Conservation (phyloP, 2,113 vertebrate genomes). For the Chrysochloris asiatica region DNA sequence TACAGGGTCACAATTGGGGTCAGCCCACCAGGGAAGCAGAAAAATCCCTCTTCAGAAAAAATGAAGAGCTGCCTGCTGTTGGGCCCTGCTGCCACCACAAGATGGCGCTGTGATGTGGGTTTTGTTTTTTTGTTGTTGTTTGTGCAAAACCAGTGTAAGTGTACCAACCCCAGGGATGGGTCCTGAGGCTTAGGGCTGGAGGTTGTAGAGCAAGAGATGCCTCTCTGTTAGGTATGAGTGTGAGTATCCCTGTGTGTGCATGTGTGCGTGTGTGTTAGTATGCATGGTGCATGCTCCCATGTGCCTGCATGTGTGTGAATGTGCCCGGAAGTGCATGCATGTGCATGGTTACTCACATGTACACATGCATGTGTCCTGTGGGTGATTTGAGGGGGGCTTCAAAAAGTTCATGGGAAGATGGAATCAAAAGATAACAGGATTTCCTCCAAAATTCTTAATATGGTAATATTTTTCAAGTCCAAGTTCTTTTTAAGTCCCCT, state of each 20-base stretch:
- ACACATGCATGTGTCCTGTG: fast-evolving
- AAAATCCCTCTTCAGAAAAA: no score
- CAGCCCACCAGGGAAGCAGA: background rate
- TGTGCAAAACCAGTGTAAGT: background rate
- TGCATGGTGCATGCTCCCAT: background rate
- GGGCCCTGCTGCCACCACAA: background rate
- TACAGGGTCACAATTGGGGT: fast-evolving
- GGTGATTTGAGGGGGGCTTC: no score
- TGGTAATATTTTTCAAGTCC: no score
- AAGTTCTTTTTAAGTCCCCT: no score
- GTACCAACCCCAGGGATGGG: fast-evolving
- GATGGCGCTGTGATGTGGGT: conserved; percentile 14
- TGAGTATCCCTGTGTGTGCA: fast-evolving
- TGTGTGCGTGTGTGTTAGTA: background rate
- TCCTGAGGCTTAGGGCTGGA: fast-evolving
- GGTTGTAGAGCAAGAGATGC: background rate
- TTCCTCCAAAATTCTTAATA: no score
- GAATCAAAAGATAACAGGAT: no score
- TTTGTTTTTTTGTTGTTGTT: background rate
- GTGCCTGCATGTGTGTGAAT: no score
- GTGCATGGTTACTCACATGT: fast-evolving
- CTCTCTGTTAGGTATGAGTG: no score
- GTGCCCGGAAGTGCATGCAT: background rate
- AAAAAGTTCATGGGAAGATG: no score
- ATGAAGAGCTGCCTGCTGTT: no score